A percentile compares a stretch with the other conserved stretches of the same genome.
Evolutionary conservation across 2,797 vertebrate species (phyloP).

Genomic region (Mus spretus): DNA sequence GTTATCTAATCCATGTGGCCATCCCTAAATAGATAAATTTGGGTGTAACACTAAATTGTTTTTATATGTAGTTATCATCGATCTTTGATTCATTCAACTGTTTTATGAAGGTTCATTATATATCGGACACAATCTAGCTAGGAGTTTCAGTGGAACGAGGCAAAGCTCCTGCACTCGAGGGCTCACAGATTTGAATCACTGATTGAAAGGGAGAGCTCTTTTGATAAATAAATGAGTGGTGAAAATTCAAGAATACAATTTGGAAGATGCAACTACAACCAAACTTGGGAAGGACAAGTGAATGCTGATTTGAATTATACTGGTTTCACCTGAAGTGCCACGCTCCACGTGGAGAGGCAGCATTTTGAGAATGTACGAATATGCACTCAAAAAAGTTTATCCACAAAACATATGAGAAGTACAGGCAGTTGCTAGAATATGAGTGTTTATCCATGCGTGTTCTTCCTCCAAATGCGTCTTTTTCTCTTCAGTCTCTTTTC

Average conservation of each 20-base stretch:
- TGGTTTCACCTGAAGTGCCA: background rate
- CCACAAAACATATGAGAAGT: background rate
- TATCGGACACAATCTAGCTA: background rate
- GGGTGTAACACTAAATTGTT: background rate
- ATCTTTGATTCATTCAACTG: background rate
- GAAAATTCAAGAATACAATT: background rate
- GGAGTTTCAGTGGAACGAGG: background rate
- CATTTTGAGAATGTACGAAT: background rate
- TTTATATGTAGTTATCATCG: background rate
- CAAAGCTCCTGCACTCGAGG: background rate
- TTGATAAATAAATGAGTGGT: background rate
- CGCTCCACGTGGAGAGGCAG: background rate
- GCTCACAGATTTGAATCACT: background rate
- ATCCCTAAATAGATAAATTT: background rate
- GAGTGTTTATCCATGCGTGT: background rate
- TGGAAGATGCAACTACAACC: background rate
- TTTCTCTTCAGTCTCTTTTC: background rate
- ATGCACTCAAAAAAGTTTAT: background rate
- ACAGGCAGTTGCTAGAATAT: background rate
- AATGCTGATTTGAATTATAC: background rate
- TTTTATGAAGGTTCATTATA: background rate
- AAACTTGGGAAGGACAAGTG: slow-evolving; percentile 4
- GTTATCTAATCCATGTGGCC: background rate
- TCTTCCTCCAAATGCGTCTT: background rate
- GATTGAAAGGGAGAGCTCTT: slow-evolving; percentile 13